A percentile compares a stretch with the other conserved stretches of the same genome.
Evolutionary conservation across 2,888 invertebrate species (phyloP).

Genomic region (Drosophila percnosoma): DNA sequence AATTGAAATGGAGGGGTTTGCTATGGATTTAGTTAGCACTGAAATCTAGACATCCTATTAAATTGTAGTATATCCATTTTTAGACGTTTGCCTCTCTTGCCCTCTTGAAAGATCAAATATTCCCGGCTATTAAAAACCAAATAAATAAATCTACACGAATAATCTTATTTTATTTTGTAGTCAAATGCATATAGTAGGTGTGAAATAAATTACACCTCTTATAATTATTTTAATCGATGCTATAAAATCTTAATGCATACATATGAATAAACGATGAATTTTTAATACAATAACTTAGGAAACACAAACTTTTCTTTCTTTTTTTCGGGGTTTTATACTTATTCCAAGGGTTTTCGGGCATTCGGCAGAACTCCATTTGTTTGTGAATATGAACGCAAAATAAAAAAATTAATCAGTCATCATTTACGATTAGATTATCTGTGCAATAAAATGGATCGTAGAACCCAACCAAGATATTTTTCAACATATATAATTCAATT

Average conservation of each 20-base stretch:
- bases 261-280: constrained; percentile 42
- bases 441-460: constrained; percentile 3
- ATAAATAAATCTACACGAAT: constrained; percentile 48
- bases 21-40: not conserved
- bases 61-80: not conserved
- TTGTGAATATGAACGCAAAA: constrained; percentile 18
- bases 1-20: not conserved
- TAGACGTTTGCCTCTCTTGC: not conserved
- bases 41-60: not conserved
- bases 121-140: not conserved
- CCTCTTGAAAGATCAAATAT: not conserved
- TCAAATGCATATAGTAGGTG: constrained; percentile 61
- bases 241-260: constrained; percentile 55
- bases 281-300: constrained; percentile 51
- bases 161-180: constrained; percentile 69
- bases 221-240: constrained; percentile 60
- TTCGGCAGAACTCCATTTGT: not conserved
- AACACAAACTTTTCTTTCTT: constrained; percentile 33
- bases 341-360: constrained; percentile 25
- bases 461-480: constrained; percentile 5
- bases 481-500: not conserved
- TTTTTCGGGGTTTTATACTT: constrained; percentile 39
- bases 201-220: constrained; percentile 59
- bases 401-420: constrained; percentile 9
- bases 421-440: not conserved